Conservation (phyloP, 2,888 invertebrate species). For the Drosophila koepferae region DNA sequence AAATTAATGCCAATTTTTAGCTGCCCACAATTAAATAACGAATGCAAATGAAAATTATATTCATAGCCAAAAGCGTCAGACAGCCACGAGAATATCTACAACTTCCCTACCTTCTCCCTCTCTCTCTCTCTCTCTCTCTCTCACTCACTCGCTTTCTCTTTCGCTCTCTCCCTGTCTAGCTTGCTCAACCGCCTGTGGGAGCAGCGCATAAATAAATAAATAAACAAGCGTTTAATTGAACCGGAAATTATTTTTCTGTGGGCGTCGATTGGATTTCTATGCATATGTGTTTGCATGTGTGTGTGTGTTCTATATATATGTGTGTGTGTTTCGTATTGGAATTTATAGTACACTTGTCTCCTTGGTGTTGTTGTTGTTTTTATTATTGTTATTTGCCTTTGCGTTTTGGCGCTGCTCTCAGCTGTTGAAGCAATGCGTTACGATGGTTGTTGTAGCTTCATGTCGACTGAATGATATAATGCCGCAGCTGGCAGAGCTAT, state of each 20-base stretch:
- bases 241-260: conserved; percentile 72
- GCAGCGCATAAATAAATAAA: conserved; percentile 72
- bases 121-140: not conserved
- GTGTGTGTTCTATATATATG: not conserved
- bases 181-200: conserved; percentile 34
- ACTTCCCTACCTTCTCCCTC: not conserved
- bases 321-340: conserved; percentile 52
- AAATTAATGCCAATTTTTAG: conserved; percentile 55
- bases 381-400: not conserved
- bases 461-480: conserved; percentile 11
- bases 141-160: not conserved
- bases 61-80: conserved; percentile 17
- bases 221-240: conserved; percentile 79
- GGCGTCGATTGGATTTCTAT: conserved; percentile 54
- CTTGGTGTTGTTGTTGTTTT: conserved; percentile 24
- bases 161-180: not conserved
- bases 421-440: conserved; percentile 16
- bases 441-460: not conserved
- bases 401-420: conserved; percentile 11
- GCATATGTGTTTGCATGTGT: conserved; percentile 7
- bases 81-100: not conserved
- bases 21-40: conserved; percentile 51
- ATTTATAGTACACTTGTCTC: conserved; percentile 57
- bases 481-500: conserved; percentile 10
- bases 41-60: conserved; percentile 29